phyloP scores from a whole-genome alignment of 2,113 vertebrate species.

The Phrynocephalus versicolor region DNA sequence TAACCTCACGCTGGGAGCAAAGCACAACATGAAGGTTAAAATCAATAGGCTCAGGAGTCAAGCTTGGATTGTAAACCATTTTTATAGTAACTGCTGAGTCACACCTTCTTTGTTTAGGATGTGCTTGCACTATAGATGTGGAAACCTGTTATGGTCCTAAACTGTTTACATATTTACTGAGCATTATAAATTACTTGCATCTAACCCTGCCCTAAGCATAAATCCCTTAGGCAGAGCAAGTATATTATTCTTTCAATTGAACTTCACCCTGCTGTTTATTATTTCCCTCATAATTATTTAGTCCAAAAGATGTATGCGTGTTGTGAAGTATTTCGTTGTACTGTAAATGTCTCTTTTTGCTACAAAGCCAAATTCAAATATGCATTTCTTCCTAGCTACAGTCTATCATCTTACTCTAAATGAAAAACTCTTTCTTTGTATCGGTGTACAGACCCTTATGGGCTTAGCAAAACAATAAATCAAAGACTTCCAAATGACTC shows the following conservation, averaged over 20 bases:
- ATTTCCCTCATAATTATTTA: constrained; percentile 22
- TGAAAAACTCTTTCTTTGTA: constrained; percentile 15
- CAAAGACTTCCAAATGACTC: constrained; percentile 8
- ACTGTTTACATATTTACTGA: background rate
- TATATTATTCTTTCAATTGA: constrained; percentile 1
- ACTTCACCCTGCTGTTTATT: background rate
- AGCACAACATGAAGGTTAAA: background rate
- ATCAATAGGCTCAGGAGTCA: background rate
- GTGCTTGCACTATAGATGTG: background rate
- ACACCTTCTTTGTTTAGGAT: background rate
- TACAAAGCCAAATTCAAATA: constrained; percentile 25
- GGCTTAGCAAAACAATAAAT: constrained; percentile 31
- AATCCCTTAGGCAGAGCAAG: background rate
- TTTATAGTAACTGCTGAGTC: constrained; percentile 6
- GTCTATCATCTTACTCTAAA: constrained; percentile 8
- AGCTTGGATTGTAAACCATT: background rate
- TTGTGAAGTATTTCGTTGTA: background rate
- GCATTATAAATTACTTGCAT: background rate
- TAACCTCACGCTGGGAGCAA: background rate
- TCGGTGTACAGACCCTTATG: background rate
- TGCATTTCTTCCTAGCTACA: constrained; percentile 2
- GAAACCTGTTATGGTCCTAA: background rate
- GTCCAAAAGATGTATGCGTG: background rate
- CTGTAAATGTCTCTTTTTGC: background rate
- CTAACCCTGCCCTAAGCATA: background rate